Evolutionary conservation across 2,113 vertebrate genomes (phyloP), one percentile per base, ranked within the genome.

Genomic region (Clarias batrachus): DNA sequence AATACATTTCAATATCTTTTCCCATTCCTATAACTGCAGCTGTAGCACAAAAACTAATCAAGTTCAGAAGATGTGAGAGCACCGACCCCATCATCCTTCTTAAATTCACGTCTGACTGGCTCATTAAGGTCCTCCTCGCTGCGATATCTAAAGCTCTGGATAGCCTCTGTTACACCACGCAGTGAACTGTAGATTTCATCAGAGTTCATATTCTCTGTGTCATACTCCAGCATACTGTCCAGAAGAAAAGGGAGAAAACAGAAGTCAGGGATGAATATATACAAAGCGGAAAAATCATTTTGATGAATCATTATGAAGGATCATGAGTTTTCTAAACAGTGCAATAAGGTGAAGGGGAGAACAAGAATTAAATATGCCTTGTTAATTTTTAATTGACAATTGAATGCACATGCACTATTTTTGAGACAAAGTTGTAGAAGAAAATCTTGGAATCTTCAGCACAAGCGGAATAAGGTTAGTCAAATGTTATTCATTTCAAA

Each of bases 141-240:
- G 88, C 97, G 96, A 93, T 97, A 99, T 95, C 98, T 99, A 92
- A 98, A 99, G 91, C 97, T 99, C 93, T 99, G 97, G 90, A 99
- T 99, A 3, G 98, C 98, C 93, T 99, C 97, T 3, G 98, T 99
- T 91, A 99, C 98, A 7, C 98, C 98, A 59, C 98, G 97, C 88
- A 99, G 95, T 23, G 98, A 99, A 93, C 97, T 99, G 94, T 99
- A 99, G 94, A 99, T 99, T 94, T 99, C 98, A 87, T 99, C 98
- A 10, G 98, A 97, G 93, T 99, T 99, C 96, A 99, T 95, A 94
- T 99, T 99, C 93, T 99, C 98, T 0, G 97, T 99, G 93, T 99
- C 98, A 81, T 99, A 99, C 93, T 99, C 98, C 95, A 97, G 95
- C 97, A 99, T 96, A 94, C 98, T 99, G 89, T 90, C 92, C 65